Conservation (phyloP, 92 coral and sea anemone genomes). For the Siderastrea radians region DNA sequence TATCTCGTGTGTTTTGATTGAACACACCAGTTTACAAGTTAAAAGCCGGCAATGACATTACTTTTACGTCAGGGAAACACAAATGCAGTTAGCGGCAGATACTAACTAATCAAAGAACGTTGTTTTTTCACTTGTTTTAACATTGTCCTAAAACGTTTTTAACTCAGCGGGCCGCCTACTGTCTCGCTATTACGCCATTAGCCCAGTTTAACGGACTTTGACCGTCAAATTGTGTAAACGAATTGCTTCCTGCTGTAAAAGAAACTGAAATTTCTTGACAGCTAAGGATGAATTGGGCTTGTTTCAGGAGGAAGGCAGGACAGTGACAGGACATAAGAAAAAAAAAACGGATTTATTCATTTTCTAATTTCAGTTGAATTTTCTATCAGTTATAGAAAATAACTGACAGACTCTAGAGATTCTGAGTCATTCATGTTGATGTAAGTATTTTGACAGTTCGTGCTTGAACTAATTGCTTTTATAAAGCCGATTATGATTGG, state of each 20-base stretch:
- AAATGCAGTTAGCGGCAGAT: slow-evolving; percentile 5
- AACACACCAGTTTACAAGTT: background rate
- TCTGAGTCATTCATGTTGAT: background rate
- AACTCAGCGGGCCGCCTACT: slow-evolving; percentile 17
- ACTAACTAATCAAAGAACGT: slow-evolving; percentile 27
- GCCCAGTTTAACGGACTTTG: slow-evolving; percentile 21
- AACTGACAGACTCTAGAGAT: background rate
- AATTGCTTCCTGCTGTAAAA: slow-evolving; percentile 28
- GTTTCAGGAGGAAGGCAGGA: background rate
- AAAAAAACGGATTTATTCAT: background rate
- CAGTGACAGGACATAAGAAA: too few species aligned
- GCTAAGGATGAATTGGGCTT: background rate
- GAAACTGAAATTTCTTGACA: slow-evolving; percentile 17
- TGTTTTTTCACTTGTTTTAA: slow-evolving; percentile 44
- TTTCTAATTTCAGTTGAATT: background rate
- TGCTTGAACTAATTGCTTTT: slow-evolving; percentile 18
- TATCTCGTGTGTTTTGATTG: background rate
- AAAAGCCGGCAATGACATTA: slow-evolving; percentile 8
- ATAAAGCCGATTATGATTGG: background rate
- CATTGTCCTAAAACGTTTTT: slow-evolving; percentile 19
- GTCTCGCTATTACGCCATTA: slow-evolving; percentile 24
- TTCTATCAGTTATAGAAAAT: too few species aligned
- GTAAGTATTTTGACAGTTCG: background rate
- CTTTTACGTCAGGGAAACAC: slow-evolving; percentile 7
- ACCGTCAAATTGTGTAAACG: slow-evolving; percentile 20